A percentile compares a stretch with the other conserved stretches of the same genome.
Conservation (phyloP, 2,888 invertebrate species). For the Cerastis rubricosa region DNA sequence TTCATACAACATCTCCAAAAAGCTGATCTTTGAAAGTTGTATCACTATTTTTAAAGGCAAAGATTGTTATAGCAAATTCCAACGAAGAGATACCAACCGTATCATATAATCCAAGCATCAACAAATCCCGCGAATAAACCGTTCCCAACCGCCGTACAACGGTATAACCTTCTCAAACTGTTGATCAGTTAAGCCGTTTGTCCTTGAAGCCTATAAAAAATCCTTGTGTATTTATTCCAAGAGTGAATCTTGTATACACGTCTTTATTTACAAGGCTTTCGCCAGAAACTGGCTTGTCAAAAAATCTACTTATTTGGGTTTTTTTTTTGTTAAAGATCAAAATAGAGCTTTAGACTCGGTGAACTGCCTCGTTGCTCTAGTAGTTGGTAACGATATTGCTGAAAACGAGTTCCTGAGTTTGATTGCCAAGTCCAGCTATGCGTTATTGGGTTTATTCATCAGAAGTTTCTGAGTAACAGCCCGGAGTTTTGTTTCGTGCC, state of each 20-base stretch:
- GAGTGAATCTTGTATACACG: constrained; percentile 36
- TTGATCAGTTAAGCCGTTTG: constrained; percentile 61
- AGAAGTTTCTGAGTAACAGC: neutral
- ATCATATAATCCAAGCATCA: constrained; percentile 50
- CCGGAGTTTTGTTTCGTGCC: neutral
- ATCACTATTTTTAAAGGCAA: neutral
- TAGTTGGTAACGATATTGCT: neutral
- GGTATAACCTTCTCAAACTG: constrained; percentile 47
- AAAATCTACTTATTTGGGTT: constrained; percentile 37
- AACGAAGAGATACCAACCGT: constrained; percentile 21
- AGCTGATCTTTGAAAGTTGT: neutral
- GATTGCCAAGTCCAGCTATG: neutral
- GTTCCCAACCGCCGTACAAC: constrained; percentile 28
- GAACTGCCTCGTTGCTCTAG: neutral
- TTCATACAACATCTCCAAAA: neutral
- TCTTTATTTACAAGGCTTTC: constrained; percentile 46
- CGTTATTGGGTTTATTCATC: neutral
- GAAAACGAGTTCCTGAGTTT: neutral
- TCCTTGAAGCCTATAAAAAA: constrained; percentile 57
- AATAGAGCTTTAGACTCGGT: neutral
- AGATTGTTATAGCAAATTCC: constrained; percentile 14
- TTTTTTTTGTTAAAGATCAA: constrained; percentile 30
- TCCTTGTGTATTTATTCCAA: constrained; percentile 44
- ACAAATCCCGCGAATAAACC: constrained; percentile 43
- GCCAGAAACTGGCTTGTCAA: constrained; percentile 16